Evolutionary conservation across 92 coral and sea anemone genomes (phyloP), one percentile per base, ranked within the genome.

Genomic region (Porites lobata): DNA sequence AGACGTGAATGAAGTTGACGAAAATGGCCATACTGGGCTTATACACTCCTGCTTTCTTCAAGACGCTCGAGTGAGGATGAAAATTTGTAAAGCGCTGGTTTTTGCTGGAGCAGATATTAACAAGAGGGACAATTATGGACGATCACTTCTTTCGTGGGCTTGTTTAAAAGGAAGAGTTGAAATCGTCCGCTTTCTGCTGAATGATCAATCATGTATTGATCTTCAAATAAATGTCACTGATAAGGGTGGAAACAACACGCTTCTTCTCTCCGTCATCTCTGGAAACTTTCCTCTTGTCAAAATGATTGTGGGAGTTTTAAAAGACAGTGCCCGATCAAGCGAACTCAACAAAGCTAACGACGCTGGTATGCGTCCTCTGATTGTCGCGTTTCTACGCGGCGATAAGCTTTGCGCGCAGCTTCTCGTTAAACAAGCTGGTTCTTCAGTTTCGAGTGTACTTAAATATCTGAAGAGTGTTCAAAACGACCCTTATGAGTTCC

Each of bases 351-450:
- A 91, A 24, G 65, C 43, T 89, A 95, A 95, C 98, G 89, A 95
- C 96, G 92, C 87, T 79, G 98, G 98, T 19, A 95, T 95, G 85
- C 94, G 80, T 12, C 96, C 98, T 1, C 58, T 95, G 88, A 87
- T 93, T 20, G 94, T 85, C 47, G 96, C 98, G 80, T 91, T 93
- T 69, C 26, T 88, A 52, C 92, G 90, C 72, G 94, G 93, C 24
- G 92, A 95, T 75, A 91, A 89, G 79, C 64, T 78, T 47, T 91
- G 98, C 69, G 94, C 96, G 9, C 93, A 76, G 20, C 61, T 88
- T 73, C 87, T 95, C 62, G 68, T 95, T 54, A 87, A 90, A 51
- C 88, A 91, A 91, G 93, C 89, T 4, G 88, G 79, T 58, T 79
- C 93, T 70, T 89, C 90, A 29, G 51, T 93, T 67, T 88, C 94